Percentiles rank a stretch among this genome's conserved stretches.
Evolutionary conservation across 2,888 invertebrate genomes (phyloP).

Genomic region (Venusia cambrica): DNA sequence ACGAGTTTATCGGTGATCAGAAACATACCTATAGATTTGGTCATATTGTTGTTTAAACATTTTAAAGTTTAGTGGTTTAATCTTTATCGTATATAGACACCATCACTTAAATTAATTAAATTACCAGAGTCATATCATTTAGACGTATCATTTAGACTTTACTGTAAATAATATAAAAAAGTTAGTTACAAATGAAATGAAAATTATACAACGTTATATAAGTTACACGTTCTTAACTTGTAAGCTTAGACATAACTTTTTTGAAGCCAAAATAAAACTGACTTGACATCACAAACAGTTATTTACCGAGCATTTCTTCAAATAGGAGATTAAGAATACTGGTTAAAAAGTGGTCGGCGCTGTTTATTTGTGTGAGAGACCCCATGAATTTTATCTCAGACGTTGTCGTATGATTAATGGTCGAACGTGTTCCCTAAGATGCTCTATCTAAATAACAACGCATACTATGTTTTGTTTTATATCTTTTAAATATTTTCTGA

Average conservation of each 20-base stretch:
- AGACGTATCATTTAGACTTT: too few species aligned
- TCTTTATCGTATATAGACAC: too few species aligned
- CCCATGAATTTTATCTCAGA: constrained; percentile 60
- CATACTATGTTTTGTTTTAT: constrained; percentile 50
- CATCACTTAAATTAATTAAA: too few species aligned
- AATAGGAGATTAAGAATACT: constrained; percentile 38
- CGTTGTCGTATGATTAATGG: constrained; percentile 72
- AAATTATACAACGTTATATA: background rate
- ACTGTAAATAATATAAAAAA: too few species aligned
- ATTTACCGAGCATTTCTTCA: constrained; percentile 39
- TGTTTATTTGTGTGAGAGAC: constrained; percentile 39
- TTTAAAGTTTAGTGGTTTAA: too few species aligned
- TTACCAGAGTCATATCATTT: too few species aligned
- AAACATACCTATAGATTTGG: too few species aligned
- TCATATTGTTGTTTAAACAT: too few species aligned
- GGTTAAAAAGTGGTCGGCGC: constrained; percentile 37
- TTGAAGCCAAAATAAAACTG: constrained; percentile 11
- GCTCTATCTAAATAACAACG: constrained; percentile 62
- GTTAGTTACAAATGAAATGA: background rate
- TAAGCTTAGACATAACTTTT: too few species aligned
- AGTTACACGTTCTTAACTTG: too few species aligned
- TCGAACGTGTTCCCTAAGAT: constrained; percentile 54
- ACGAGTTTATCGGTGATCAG: too few species aligned
- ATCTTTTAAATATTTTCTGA: constrained; percentile 42
- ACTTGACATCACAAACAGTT: constrained; percentile 33